A percentile compares a stretch with the other conserved stretches of the same genome.
Conservation (phyloP, 2,888 invertebrate species). For the Bedellia somnulentella region DNA sequence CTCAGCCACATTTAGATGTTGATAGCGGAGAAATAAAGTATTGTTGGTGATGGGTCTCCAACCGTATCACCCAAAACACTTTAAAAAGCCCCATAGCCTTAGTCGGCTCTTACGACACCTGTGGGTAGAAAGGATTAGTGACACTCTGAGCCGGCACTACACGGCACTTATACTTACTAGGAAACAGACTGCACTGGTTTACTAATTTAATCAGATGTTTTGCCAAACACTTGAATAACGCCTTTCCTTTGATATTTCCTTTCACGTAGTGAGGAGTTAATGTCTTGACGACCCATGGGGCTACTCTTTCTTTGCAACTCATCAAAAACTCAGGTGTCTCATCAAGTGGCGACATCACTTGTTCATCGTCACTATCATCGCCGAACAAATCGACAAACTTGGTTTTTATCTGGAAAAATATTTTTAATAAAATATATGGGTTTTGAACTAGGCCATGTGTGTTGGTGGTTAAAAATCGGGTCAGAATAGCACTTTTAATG, state of each 20-base stretch:
- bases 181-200: conserved; percentile 56
- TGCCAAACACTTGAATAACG: conserved; percentile 63
- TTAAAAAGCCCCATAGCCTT: too few species aligned
- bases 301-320: conserved; percentile 61
- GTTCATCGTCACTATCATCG: conserved; percentile 48
- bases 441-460: too few species aligned
- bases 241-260: conserved; percentile 60
- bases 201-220: conserved; percentile 62
- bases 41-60: too few species aligned
- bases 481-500: too few species aligned
- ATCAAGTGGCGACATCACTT: conserved; percentile 48
- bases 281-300: conserved; percentile 64
- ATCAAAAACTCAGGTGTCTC: conserved; percentile 50
- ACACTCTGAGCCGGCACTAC: too few species aligned
- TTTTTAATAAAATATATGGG: too few species aligned
- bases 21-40: too few species aligned
- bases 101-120: too few species aligned
- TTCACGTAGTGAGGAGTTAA: conserved; percentile 65
- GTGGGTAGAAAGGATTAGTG: too few species aligned
- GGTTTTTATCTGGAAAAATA: conserved; percentile 35
- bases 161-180: conserved; percentile 41
- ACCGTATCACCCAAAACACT: too few species aligned
- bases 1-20: too few species aligned
- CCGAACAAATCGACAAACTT: conserved; percentile 49
- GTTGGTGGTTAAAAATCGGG: too few species aligned